Base-by-base conservation (phyloP, 1,140 invertebrate genomes). In the Ostrea edulis region DNA sequence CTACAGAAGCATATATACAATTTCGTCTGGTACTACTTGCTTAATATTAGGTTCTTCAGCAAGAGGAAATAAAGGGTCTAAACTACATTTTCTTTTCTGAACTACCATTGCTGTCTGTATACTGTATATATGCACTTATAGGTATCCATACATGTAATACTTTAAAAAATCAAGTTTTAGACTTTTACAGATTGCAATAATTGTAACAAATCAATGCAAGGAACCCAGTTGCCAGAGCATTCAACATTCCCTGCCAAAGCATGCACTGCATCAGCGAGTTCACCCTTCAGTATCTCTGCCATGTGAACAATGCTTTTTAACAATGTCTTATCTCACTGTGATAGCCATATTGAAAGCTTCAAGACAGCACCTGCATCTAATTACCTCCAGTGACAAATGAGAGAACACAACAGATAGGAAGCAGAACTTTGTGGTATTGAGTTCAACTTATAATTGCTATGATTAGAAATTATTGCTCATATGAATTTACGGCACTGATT, bases 221-320 rank as follows among this genome's bases (percentile, higher is more conserved):
- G 11, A 71, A 71, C 3, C 68, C 12, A 12, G 22, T 71, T 71
- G 68, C 68, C 3, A 9, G 25, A 12, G 68, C 22, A 71, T 71
- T 71, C 14, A 35, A 25, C 22, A 29, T 25, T 71, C 22, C 20
- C 22, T 71, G 68, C 68, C 68, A 35, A 71, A 25, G 29, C 68
- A 71, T 71, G 68, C 68, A 29, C 68, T 71, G 68, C 68, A 71
- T 35, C 68, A 71, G 68, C 29, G 68, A 71, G 68, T 71, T 71
- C 68, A 71, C 22, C 68, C 68, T 35, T 22, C 68, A 71, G 68
- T 25, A 71, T 71, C 68, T 71, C 22, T 71, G 22, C 68, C 29
- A 25, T 25, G 68, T 71, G 68, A 71, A 71, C 68, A 71, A 71
- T 71, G 68, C 68, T 25, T 71, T 71, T 71, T 71, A 71, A 71